Base-by-base conservation (phyloP, 2,797 vertebrate genomes). In the Typhlichthys eigenmanni region DNA sequence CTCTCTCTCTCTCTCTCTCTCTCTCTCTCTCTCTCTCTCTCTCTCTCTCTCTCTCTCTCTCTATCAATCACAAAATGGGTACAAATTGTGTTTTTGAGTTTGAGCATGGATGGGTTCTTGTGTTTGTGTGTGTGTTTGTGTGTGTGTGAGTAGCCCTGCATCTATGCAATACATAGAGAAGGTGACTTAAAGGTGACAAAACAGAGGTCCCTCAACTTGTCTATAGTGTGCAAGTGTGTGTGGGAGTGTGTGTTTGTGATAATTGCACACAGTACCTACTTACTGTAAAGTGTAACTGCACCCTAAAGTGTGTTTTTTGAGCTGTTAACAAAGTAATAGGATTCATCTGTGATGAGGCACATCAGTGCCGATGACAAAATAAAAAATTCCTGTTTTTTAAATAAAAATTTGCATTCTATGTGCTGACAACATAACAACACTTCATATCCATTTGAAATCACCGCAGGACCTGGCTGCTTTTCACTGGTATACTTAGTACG, bases 21-120 rank as follows among this genome's bases (percentile, higher is more conserved):
- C 24, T 4, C 17, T 17, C 17, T 51, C 49, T 51, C 24, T 29
- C 56, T 62, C 49, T 52, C 48, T 70, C 62, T 76, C 71, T 11
- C 11, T 53, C 10, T 29, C 14, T 24, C 11, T 54, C 12, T 53
- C 24, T 17, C 24, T 4, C 17, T 17, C 17, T 51, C 49, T 51
- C 24, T 29, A 4, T 43, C 38, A 63, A 24, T n/a, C 48, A 2
- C n/a, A 49, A 49, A 49, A 49, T 16, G 45, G 14, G 52, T 56
- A 77, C 50, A 61, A 54, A 19, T 60, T 53, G 32, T 62, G 38
- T 43, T 43, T 43, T 43, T 8, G 9, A 43, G 8, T 43, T 1
- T 9, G 38, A 12, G 14, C 24, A 14, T 45, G 46, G 11, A 14
- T 45, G 55, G 9, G 43, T 47, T 34, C 13, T 13, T 43, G 55